phyloP scores from a whole-genome alignment of 2,797 vertebrate species.

The Cirrhinus molitorella region DNA sequence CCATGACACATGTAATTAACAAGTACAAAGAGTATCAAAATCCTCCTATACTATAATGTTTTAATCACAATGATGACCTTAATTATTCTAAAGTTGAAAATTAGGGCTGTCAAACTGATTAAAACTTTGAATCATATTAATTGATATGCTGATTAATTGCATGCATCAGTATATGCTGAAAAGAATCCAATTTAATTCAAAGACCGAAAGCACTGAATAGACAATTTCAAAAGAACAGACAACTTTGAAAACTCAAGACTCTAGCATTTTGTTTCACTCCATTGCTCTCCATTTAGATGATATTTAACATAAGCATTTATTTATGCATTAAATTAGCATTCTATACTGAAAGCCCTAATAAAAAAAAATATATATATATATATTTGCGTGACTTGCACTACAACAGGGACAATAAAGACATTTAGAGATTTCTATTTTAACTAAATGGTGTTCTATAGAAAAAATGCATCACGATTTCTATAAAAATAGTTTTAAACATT shows the following conservation, averaged over 20 bases:
- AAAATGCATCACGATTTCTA: too few species aligned
- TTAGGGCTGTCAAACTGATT: background rate
- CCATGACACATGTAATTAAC: background rate
- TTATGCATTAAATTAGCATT: background rate
- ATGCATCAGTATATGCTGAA: background rate
- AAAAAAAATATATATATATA: background rate
- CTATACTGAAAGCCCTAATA: background rate
- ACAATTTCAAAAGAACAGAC: background rate
- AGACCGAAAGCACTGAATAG: background rate
- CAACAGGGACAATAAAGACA: background rate
- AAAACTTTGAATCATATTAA: background rate
- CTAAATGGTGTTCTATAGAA: background rate
- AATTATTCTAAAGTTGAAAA: background rate
- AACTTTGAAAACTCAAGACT: conserved; percentile 1
- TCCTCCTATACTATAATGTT: too few species aligned
- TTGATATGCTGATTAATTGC: background rate
- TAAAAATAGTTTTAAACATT: too few species aligned
- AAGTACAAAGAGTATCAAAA: background rate
- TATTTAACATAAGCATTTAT: background rate
- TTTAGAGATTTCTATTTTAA: background rate
- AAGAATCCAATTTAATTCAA: background rate
- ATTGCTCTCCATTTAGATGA: background rate
- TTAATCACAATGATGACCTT: background rate
- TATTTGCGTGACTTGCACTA: background rate
- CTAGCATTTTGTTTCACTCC: conserved; percentile 8